phyloP scores from a whole-genome alignment of 2,113 vertebrate genomes.

The Ranitomeya variabilis region DNA sequence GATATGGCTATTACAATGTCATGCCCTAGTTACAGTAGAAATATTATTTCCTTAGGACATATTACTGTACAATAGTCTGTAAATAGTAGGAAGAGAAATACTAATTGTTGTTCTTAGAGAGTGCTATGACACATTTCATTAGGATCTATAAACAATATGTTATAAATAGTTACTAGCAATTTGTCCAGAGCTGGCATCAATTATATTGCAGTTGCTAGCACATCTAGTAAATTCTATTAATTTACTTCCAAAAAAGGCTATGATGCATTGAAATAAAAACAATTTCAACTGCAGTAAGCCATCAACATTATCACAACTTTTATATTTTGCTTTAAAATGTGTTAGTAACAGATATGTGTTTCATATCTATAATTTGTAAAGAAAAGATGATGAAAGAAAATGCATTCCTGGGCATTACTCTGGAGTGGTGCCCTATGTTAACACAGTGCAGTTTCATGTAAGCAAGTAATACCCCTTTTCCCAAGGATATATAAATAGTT shows the following conservation, averaged over 20 bases:
- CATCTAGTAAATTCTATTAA: background rate
- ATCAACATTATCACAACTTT: background rate
- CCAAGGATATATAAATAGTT: constrained; percentile 12
- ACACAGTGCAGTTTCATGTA: background rate
- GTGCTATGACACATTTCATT: too few species aligned
- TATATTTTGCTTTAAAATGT: background rate
- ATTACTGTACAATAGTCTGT: too few species aligned
- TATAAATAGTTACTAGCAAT: background rate
- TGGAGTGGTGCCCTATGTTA: constrained; percentile 13
- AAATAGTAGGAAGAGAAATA: too few species aligned
- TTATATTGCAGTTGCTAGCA: background rate
- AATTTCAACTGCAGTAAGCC: background rate
- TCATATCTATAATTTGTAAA: background rate
- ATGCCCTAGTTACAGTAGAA: too few species aligned
- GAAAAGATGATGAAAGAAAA: constrained; percentile 1
- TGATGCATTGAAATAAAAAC: background rate
- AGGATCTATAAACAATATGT: too few species aligned
- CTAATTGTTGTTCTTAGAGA: too few species aligned
- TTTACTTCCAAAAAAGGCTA: background rate
- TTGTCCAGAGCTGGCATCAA: background rate
- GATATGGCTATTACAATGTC: too few species aligned
- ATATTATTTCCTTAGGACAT: too few species aligned
- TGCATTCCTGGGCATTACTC: background rate
- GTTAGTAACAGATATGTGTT: background rate
- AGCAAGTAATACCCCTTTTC: background rate